Percentiles rank a stretch among this genome's conserved stretches.
Conservation (phyloP, 2,113 vertebrate species). For the Cephalopholis sonnerati region DNA sequence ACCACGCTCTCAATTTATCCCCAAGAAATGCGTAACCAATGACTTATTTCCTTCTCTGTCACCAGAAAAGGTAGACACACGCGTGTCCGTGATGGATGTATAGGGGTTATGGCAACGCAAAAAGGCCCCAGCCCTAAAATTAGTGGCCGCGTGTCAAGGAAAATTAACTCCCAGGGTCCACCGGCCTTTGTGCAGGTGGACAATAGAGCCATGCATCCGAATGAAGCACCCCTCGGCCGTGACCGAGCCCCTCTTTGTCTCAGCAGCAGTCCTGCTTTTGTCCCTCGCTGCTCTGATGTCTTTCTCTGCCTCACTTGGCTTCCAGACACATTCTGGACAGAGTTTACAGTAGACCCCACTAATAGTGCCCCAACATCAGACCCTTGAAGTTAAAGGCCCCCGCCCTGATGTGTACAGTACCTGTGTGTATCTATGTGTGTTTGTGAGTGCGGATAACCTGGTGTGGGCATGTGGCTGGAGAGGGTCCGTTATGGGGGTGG, state of each 20-base stretch:
- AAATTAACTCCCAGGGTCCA: slow-evolving; percentile 79
- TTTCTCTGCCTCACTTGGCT: slow-evolving; percentile 68
- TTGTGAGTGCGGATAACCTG: slow-evolving; percentile 10
- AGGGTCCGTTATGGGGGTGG: slow-evolving; percentile 48
- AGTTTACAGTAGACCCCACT: slow-evolving; percentile 43
- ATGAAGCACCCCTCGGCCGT: slow-evolving; percentile 73
- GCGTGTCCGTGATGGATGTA: slow-evolving; percentile 63
- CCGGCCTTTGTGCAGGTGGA: slow-evolving; percentile 82
- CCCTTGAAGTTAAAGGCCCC: neutral
- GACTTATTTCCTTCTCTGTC: slow-evolving; percentile 22
- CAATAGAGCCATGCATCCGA: slow-evolving; percentile 79
- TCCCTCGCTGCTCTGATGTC: slow-evolving; percentile 77
- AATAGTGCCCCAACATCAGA: neutral
- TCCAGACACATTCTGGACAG: slow-evolving; percentile 52
- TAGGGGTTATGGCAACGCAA: slow-evolving; percentile 54
- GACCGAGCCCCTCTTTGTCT: slow-evolving; percentile 80
- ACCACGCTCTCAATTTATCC: neutral
- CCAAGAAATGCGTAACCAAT: slow-evolving; percentile 16
- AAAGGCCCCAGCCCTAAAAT: slow-evolving; percentile 69
- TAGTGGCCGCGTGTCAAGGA: slow-evolving; percentile 76
- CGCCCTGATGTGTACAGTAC: slow-evolving; percentile 38
- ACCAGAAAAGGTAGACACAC: slow-evolving; percentile 21
- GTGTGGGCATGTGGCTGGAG: slow-evolving; percentile 48
- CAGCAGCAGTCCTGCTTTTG: slow-evolving; percentile 65
- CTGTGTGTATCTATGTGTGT: neutral